Evolutionary conservation across 2,888 invertebrate species (phyloP), one percentile per base, ranked within the genome.

Genomic region (Melanargia galathea): DNA sequence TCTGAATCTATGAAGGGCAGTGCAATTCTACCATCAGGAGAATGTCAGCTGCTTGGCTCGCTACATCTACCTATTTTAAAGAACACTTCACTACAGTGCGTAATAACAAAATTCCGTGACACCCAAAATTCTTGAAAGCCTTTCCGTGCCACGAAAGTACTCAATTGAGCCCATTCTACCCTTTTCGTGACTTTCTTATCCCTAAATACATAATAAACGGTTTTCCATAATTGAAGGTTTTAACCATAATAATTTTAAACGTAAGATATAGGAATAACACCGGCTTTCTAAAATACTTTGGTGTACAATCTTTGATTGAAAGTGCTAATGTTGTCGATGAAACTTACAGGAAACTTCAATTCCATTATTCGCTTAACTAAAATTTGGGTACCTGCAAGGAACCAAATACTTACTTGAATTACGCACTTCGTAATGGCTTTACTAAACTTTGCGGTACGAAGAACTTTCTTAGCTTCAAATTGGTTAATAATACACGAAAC

Each of bases 151-250:
- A 59, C 55, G 43, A 62, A 61, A 64, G 61, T 55, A 64, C 62
- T 62, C 38, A 62, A 62, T 64, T 62, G 59, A 62, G 24, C 59
- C 49, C 55, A 49, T 59, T 40, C 33, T 30, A 30, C 33, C 55
- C 48, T 24, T 48, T 63, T 48, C 66, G 62, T 66, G 62, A 64
- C 64, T 56, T 60, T 55, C 24, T 55, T 60, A 33, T 55, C 38
- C 45, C 45, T 46, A 33, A 51, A 60, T 55, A 40, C 61, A 60
- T 35, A 57, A 60, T 52, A 38, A 60, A 35, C 33, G 16, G 52
- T 33, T 52, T 60, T 30, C 10, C 1, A 18, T n/a, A 40, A 38
- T 40, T 16, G 35, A 38, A 7, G 10, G 30, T 52, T 52, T 33
- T 52, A 38, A 38, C 40, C 18, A 18, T 45, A 45, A 18, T 45